These are phyloP conservation scores for Trissoscelio sp. DNA, from an alignment of 2,888 invertebrate species.

Conservation along the genomic window DNA sequence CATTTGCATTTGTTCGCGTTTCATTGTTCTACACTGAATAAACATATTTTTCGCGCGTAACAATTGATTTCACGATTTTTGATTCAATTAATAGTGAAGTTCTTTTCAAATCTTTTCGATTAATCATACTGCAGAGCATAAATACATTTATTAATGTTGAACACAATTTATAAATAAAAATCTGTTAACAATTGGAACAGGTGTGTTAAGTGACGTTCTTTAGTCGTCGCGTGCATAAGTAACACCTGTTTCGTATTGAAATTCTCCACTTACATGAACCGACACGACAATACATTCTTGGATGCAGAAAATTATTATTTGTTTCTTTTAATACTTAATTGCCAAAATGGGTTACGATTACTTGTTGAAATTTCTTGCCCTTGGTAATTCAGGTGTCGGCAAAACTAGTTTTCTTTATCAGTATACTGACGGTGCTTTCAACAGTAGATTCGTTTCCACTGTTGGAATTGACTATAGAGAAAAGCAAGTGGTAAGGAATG, in stretches of 20 bases:
- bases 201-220: constrained; percentile 46
- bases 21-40: constrained; percentile 14
- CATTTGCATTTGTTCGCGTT: constrained; percentile 36
- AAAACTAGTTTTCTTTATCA: constrained; percentile 98
- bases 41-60: constrained; percentile 13
- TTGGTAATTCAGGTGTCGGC: constrained; percentile 98
- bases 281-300: background rate
- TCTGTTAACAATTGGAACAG: constrained; percentile 51
- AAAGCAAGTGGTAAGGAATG: constrained; percentile 91
- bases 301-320: constrained; percentile 8
- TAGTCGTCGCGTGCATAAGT: constrained; percentile 47
- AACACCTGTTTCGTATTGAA: constrained; percentile 37
- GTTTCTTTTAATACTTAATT: constrained; percentile 4
- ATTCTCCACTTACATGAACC: constrained; percentile 19
- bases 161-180: constrained; percentile 5
- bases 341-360: constrained; percentile 93
- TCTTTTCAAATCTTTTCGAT: background rate
- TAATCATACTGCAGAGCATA: no score
- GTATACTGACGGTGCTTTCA: constrained; percentile 96
- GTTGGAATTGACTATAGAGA: constrained; percentile 99
- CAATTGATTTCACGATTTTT: background rate
- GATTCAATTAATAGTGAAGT: background rate
- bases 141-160: no score
- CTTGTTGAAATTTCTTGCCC: constrained; percentile 95
- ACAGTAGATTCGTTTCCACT: constrained; percentile 96